Percentiles rank a stretch among this genome's conserved stretches.
Evolutionary conservation across 2,113 vertebrate species (phyloP).

Genomic region (Apodemus sylvaticus): DNA sequence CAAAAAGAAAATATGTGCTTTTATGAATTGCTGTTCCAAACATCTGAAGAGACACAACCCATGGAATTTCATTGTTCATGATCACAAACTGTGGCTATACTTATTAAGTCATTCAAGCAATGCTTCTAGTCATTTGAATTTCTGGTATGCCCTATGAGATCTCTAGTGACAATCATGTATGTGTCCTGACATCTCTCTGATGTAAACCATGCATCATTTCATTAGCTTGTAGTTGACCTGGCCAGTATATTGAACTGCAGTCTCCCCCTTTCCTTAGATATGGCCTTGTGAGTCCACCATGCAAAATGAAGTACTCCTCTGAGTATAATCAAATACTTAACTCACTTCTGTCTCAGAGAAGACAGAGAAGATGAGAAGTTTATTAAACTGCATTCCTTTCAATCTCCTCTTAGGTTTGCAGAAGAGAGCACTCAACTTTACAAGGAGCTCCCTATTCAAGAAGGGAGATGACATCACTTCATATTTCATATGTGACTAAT

Average conservation of each 20-base stretch:
- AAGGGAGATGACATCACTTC: background rate
- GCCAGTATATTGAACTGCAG: background rate
- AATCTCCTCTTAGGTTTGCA: conserved; percentile 8
- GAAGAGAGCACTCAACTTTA: conserved; percentile 39
- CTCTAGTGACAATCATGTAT: rapidly evolving
- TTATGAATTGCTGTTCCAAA: background rate
- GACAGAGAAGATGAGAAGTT: background rate
- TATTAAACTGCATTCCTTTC: background rate
- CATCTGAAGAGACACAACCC: background rate
- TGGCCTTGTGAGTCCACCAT: background rate
- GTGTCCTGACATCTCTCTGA: background rate
- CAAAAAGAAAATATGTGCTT: background rate
- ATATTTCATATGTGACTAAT: background rate
- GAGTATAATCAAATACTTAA: background rate
- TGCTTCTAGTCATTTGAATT: background rate
- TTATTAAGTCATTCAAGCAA: background rate
- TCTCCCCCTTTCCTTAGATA: background rate
- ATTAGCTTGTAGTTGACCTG: background rate
- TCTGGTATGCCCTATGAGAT: rapidly evolving
- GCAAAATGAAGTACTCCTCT: background rate
- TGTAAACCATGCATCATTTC: background rate
- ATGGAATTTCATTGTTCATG: rapidly evolving
- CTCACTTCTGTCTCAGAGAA: background rate
- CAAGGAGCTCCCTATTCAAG: background rate
- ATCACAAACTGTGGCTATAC: background rate